These are phyloP conservation scores for Ctenosaura bakeri DNA, from an alignment of 2,797 vertebrate species.

Conservation along the genomic window DNA sequence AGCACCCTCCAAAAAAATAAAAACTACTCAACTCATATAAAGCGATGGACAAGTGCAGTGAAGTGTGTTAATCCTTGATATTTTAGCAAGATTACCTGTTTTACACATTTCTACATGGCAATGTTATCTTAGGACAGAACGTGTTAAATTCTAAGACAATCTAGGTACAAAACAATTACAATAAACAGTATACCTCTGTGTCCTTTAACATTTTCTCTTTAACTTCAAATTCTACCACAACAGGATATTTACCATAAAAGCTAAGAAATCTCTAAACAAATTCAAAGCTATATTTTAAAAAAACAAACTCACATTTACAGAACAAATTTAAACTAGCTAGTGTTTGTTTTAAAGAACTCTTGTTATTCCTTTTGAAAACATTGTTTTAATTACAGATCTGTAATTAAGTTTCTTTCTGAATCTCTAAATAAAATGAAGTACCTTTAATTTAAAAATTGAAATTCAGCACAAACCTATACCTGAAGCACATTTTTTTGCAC, in stretches of 20 bases:
- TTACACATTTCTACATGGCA: not conserved
- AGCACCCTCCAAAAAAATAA: not conserved
- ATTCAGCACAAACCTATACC: not conserved
- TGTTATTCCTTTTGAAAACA: conserved; percentile 1
- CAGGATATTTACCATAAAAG: not conserved
- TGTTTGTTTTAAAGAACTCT: no score
- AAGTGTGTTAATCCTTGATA: not conserved
- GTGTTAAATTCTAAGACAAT: not conserved
- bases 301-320: not conserved
- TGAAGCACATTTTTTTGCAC: not conserved
- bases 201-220: not conserved
- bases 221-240: conserved; percentile 6
- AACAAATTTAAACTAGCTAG: not conserved
- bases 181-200: not conserved
- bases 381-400: not conserved
- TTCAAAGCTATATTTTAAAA: not conserved
- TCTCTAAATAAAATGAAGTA: not conserved
- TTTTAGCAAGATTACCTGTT: not conserved
- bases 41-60: not conserved
- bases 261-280: conserved; percentile 9
- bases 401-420: not conserved
- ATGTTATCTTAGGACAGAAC: conserved; percentile 34
- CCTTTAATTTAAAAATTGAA: not conserved
- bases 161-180: not conserved
- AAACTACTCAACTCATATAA: not conserved